phyloP scores from a whole-genome alignment of 2,888 invertebrate genomes.

The Drosophila kuntzei region DNA sequence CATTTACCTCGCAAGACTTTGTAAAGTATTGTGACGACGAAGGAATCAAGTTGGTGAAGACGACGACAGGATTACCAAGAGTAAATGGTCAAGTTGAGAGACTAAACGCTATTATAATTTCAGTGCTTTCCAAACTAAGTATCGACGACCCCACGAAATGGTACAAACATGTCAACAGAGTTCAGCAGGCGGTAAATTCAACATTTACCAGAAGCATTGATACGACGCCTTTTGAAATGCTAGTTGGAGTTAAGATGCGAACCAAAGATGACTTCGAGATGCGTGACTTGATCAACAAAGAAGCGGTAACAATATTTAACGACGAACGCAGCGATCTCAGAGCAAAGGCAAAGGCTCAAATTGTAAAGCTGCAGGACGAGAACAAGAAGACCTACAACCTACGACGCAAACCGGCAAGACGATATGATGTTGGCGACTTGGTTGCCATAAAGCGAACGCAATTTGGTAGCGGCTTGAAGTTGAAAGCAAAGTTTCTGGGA shows the following conservation, averaged over 20 bases:
- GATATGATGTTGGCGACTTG: too few species aligned
- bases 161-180: too few species aligned
- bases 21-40: constrained; percentile 77
- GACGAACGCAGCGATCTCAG: constrained; percentile 11
- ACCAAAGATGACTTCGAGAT: background rate
- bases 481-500: constrained; percentile 26
- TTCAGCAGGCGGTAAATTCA: too few species aligned
- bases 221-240: constrained; percentile 9
- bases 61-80: too few species aligned
- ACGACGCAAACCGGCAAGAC: constrained; percentile 1
- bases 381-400: constrained; percentile 20
- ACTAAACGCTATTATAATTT: too few species aligned
- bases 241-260: background rate
- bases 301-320: background rate
- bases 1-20: constrained; percentile 69
- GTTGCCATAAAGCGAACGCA: too few species aligned
- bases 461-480: constrained; percentile 10
- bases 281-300: too few species aligned
- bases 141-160: too few species aligned
- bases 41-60: constrained; percentile 65
- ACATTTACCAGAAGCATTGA: background rate
- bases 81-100: too few species aligned
- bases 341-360: constrained; percentile 11
- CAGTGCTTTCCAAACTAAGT: too few species aligned
- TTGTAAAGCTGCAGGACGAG: constrained; percentile 16